Base-by-base conservation (phyloP, 2,113 vertebrate genomes). In the Eudyptes chrysolophus region DNA sequence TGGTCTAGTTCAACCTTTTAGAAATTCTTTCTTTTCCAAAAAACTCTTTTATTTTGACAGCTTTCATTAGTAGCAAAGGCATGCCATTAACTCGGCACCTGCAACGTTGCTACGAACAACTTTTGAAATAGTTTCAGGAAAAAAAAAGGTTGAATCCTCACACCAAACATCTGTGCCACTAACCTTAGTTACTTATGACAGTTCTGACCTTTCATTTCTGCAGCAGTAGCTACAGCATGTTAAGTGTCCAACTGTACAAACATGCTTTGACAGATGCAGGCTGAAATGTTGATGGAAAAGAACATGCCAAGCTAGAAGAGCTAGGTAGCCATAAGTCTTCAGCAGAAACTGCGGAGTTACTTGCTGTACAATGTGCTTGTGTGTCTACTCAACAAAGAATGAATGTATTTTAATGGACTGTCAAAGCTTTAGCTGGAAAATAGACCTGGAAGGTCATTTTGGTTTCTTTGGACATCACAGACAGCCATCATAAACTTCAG, bases 351-450 rank as follows among this genome's bases (percentile, higher is more conserved):
- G 40, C 40, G 49, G 30, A 80, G 25, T 66, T 80, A 57, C 24
- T 69, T 80, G 46, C 65, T 61, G 30, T 10, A 30, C 22, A 6
- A 22, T 13, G 29, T 17, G 71, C 54, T 86, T 83, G 38, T 46
- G 36, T 0, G 0, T 36, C 34, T 36, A 52, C 21, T 57, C 52
- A 60, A 66, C 0, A 48, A 87, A 42, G 60, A 74, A 48, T 24
- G 3, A 64, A 44, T 14, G 8, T 11, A 72, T 70, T 58, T 88
- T 68, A 61, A 42, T 38, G 21, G 54, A 60, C 9, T 13, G 13
- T 13, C 64, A 86, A 69, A 92, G 29, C 25, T 86, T 57, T 11
- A 80, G 40, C 40, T 92, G 19, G 30, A 38, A 74, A 57, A 79
- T 4, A 55, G 60, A 78, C 14, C 13, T 62, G 22, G 44, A 88